Percentiles rank a stretch among this genome's conserved stretches.
Evolutionary conservation across 2,888 invertebrate genomes (phyloP).

Genomic region (Tillus elongatus): DNA sequence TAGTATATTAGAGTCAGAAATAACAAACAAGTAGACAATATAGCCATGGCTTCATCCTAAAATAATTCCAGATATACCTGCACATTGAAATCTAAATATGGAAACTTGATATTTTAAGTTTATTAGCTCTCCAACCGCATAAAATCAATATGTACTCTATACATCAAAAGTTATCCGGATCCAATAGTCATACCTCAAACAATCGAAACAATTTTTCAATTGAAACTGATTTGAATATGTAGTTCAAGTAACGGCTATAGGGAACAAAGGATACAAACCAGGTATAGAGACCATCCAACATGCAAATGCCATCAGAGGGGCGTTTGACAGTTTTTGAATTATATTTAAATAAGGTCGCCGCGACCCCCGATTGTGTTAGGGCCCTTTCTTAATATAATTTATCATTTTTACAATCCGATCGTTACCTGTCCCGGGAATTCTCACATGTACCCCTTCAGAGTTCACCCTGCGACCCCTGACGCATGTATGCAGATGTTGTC

Average conservation of each 20-base stretch:
- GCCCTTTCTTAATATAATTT: constrained; percentile 33
- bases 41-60: no score
- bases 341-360: constrained; percentile 39
- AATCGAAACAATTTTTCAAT: constrained; percentile 27
- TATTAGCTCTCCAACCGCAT: no score
- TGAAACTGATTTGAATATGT: constrained; percentile 31
- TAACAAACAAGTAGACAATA: no score
- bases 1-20: no score
- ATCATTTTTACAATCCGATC: constrained; percentile 37
- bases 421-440: constrained; percentile 32
- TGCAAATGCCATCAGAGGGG: constrained; percentile 38
- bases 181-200: constrained; percentile 16
- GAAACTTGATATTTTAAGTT: no score
- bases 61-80: no score
- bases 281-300: constrained; percentile 31
- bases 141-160: no score
- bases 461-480: no score
- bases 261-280: constrained; percentile 18
- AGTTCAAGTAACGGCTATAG: constrained; percentile 19
- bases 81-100: no score
- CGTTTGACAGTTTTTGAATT: constrained; percentile 41
- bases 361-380: constrained; percentile 27
- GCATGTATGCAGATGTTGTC: constrained; percentile 36
- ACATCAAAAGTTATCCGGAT: no score
- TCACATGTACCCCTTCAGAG: no score